Percentiles rank a stretch among this genome's conserved stretches.
Evolutionary conservation across 2,888 invertebrate species (phyloP).

Genomic region (Troides aeacus): DNA sequence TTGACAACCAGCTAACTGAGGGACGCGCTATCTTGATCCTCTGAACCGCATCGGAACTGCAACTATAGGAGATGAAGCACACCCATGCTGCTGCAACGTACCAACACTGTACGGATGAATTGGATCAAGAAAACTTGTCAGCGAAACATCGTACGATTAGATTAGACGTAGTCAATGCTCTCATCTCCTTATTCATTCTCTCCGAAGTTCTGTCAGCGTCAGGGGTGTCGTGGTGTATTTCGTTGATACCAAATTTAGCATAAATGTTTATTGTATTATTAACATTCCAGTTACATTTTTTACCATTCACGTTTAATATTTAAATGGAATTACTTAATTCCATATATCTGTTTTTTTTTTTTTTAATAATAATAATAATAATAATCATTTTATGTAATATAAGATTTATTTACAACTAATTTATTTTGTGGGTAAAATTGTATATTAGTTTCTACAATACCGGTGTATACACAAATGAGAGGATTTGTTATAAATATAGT

Average conservation of each 20-base stretch:
- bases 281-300: constrained; percentile 77
- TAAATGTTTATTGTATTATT: constrained; percentile 68
- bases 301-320: constrained; percentile 66
- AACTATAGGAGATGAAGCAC: constrained; percentile 53
- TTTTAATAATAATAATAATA: constrained; percentile 48
- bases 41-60: constrained; percentile 58
- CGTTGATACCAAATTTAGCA: constrained; percentile 74
- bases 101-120: constrained; percentile 48
- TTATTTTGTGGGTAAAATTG: constrained; percentile 64
- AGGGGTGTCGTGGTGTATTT: constrained; percentile 63
- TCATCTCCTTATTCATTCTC: constrained; percentile 56
- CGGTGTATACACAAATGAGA: constrained; percentile 69
- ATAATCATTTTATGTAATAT: constrained; percentile 71
- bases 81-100: constrained; percentile 42
- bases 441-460: constrained; percentile 71
- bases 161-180: constrained; percentile 41
- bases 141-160: constrained; percentile 42
- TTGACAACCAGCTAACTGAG: constrained; percentile 83
- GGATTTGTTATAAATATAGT: constrained; percentile 74
- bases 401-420: constrained; percentile 78
- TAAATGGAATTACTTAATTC: constrained; percentile 62
- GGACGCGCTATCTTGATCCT: constrained; percentile 72
- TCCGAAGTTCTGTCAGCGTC: constrained; percentile 50
- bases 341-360: constrained; percentile 66
- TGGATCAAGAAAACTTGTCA: constrained; percentile 54